Percentiles rank a stretch among this genome's conserved stretches.
Conservation (phyloP, 2,113 vertebrate genomes). For the Spilogale gracilis region DNA sequence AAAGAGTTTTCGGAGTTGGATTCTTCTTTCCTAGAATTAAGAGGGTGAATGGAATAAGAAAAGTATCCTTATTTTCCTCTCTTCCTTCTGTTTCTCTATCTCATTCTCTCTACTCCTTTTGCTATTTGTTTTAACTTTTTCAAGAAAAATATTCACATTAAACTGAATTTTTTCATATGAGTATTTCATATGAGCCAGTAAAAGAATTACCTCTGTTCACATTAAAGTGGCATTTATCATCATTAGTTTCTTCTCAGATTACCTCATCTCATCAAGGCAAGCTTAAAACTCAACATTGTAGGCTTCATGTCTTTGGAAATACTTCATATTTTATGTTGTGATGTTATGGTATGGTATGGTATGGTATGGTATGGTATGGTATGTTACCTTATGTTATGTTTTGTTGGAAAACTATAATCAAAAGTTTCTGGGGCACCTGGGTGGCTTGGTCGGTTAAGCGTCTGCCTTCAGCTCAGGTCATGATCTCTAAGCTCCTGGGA, state of each 20-base stretch:
- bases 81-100: not conserved
- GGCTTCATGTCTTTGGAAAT: conserved; percentile 65
- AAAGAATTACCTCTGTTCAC: conserved; percentile 21
- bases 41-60: not conserved
- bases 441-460: not conserved
- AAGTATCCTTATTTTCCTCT: not conserved
- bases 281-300: conserved; percentile 62
- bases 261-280: not conserved
- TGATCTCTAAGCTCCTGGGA: too few relatives aligned
- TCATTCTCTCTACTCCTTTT: not conserved
- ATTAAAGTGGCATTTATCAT: not conserved
- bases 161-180: conserved; percentile 9
- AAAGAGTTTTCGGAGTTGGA: not conserved
- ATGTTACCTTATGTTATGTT: too few relatives aligned
- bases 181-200: not conserved
- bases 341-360: too few relatives aligned
- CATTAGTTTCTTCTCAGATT: conserved; percentile 52
- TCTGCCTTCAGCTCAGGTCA: too few relatives aligned
- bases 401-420: conserved; percentile 25
- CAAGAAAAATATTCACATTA: not conserved
- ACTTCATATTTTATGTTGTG: conserved; percentile 52
- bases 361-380: too few relatives aligned
- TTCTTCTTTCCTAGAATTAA: not conserved
- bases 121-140: not conserved
- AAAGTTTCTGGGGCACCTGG: conserved; percentile 15